Conservation (phyloP, 2,797 vertebrate genomes). For the Pangasius sanitwongsei region DNA sequence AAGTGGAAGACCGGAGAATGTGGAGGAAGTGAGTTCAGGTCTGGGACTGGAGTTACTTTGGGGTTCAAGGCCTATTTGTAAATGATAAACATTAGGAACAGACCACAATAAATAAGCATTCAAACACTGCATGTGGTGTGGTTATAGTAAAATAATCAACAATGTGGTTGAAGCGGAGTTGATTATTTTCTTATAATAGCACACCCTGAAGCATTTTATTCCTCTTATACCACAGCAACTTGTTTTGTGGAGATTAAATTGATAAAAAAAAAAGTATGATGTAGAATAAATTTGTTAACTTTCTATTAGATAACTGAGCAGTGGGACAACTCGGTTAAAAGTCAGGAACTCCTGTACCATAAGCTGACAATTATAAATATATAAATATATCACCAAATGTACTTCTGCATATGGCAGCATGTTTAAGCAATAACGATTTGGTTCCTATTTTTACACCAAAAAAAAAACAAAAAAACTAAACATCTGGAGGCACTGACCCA, state of each 20-base stretch:
- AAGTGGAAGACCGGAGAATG: constrained; percentile 41
- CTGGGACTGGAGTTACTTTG: neutral
- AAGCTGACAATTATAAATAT: neutral
- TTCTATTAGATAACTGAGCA: neutral
- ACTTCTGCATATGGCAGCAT: neutral
- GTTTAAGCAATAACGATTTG: neutral
- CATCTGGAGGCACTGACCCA: neutral
- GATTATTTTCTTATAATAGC: neutral
- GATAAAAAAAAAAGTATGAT: neutral
- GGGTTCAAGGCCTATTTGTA: neutral
- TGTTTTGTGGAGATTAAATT: neutral
- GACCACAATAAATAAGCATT: no score
- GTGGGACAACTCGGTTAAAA: no score
- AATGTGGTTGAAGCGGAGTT: neutral
- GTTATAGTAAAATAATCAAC: neutral
- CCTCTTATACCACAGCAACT: neutral
- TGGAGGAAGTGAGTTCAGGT: neutral
- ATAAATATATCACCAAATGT: neutral
- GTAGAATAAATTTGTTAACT: neutral
- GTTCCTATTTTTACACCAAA: neutral
- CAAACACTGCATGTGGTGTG: neutral
- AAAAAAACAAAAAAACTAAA: neutral
- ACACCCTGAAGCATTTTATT: neutral
- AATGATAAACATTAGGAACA: neutral
- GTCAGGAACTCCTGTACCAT: neutral